phyloP scores from a whole-genome alignment of 1,140 invertebrate species.

The Hyposmocoma kahamanoa region DNA sequence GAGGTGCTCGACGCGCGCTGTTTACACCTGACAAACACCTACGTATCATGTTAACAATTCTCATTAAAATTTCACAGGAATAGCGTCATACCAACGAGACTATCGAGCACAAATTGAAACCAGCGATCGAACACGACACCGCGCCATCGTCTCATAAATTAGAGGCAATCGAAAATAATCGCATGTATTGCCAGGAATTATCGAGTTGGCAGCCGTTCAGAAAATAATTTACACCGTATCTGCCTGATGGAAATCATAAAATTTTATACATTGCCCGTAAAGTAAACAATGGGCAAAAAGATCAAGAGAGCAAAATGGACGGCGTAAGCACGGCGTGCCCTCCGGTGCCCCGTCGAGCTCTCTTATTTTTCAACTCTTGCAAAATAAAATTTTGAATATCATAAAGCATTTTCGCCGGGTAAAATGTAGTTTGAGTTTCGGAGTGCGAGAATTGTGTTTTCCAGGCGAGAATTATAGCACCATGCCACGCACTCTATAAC shows the following conservation, averaged over 20 bases:
- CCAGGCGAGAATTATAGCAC: too few species aligned
- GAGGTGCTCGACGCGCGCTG: constrained; percentile 33
- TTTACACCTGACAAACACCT: constrained; percentile 45
- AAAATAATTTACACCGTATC: constrained; percentile 46
- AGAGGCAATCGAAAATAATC: constrained; percentile 43
- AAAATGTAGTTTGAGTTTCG: too few species aligned
- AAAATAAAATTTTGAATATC: constrained; percentile 27
- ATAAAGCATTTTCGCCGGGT: too few species aligned
- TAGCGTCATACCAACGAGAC: too few species aligned
- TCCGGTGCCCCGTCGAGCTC: constrained; percentile 30
- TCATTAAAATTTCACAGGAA: too few species aligned
- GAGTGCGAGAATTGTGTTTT: too few species aligned
- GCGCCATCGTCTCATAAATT: constrained; percentile 41
- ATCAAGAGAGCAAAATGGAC: constrained; percentile 34
- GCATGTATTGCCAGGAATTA: constrained; percentile 46
- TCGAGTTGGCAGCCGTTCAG: constrained; percentile 62
- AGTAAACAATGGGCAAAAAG: constrained; percentile 69
- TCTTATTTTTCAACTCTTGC: constrained; percentile 32
- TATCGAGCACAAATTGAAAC: constrained; percentile 25
- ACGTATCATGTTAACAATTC: constrained; percentile 13
- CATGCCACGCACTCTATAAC: too few species aligned
- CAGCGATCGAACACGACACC: constrained; percentile 30
- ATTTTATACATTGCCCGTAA: constrained; percentile 59
- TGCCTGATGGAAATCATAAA: constrained; percentile 64
- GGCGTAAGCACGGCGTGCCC: constrained; percentile 31